Evolutionary conservation across 2,888 invertebrate species (phyloP), one percentile per base, ranked within the genome.

Genomic region (Lucinisca nassula): DNA sequence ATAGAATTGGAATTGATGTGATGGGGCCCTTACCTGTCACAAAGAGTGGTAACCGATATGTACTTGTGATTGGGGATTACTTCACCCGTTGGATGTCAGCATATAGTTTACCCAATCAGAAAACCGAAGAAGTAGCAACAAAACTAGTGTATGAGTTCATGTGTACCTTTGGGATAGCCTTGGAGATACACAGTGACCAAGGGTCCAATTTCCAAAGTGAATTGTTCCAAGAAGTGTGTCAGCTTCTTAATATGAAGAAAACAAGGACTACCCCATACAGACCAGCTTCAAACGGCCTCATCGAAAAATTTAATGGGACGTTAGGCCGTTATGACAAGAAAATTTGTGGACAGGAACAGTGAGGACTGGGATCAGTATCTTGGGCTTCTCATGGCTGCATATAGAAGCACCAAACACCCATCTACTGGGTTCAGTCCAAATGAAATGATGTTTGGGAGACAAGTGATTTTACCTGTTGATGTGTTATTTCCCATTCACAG

Each of bases 361-460:
- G 3, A 51, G 8, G 21, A 51, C 51, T 51, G 21, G 51, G 51
- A 51, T 21, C 8, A 51, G 51, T n/a, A 51, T 51, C 21, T 51
- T 4, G 3, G 3, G 3, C 51, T 51, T 3, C 51, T 51, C 4
- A 8, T 51, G 8, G 51, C 51, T 14, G 82, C 86, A 30, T 83
- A 81, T 24, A 45, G 87, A 45, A 76, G 76, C 24, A 78, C 76
- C 14, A n/a, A 49, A 21, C 61, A 87, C 37, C 81, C 77, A 49
- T 27, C 80, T 17, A 89, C 87, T 24, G 79, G 86, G 17, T 89
- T 74, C 37, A 78, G 72, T 12, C 87, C 85, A 8, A 87, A 87
- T 76, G 27, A 38, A 21, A n/a, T 86, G 27, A 86, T 89, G 89
- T 73, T n/a, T n/a, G n/a, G n/a, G n/a, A n/a, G n/a, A n/a, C n/a